Evolutionary conservation across 2,113 vertebrate genomes (phyloP).

Genomic region (Rousettus leschenaultii): DNA sequence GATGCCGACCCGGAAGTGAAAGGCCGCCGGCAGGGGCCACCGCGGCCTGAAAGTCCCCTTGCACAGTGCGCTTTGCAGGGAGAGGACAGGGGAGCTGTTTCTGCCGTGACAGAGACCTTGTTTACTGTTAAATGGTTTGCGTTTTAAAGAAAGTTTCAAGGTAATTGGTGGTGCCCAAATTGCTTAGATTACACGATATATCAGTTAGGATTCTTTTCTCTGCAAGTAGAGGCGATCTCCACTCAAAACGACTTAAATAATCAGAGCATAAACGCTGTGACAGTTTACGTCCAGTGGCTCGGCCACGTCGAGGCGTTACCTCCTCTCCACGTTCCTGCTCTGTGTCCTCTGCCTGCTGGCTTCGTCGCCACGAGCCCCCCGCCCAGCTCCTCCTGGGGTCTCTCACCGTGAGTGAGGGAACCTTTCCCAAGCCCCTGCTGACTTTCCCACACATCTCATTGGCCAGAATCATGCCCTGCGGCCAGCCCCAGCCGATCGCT

Average conservation of each 20-base stretch:
- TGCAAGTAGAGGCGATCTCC: not conserved
- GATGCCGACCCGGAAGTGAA: not conserved
- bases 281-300: not conserved
- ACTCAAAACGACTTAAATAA: not conserved
- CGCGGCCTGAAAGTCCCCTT: not conserved
- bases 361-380: not conserved
- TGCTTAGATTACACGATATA: not conserved
- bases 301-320: fast-evolving
- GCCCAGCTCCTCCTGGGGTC: not conserved
- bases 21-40: fast-evolving
- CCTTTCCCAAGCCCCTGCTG: not conserved
- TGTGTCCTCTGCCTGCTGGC: not conserved
- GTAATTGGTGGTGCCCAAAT: not conserved
- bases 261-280: not conserved
- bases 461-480: not conserved
- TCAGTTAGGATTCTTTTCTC: not conserved
- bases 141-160: not conserved
- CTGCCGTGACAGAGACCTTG: not conserved
- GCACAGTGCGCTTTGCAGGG: fast-evolving
- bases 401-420: not conserved
- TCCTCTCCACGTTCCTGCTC: not conserved
- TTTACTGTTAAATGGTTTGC: not conserved
- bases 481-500: not conserved
- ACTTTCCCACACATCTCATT: not conserved
- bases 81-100: not conserved